These are phyloP conservation scores for Idaea dimidiata DNA, from an alignment of 2,888 invertebrate genomes.

Conservation along the genomic window DNA sequence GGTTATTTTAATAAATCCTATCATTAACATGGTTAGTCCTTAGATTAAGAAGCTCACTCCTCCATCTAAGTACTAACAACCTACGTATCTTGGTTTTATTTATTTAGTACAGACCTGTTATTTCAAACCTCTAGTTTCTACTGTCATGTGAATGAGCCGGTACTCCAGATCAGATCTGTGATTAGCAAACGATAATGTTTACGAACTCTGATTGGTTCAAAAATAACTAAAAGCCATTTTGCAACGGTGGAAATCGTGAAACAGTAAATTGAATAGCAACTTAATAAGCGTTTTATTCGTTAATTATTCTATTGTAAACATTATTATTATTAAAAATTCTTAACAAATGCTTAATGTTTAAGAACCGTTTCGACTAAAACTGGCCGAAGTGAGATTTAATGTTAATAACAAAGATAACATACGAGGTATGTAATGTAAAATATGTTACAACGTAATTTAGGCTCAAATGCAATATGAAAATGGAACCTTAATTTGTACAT, in stretches of 20 bases:
- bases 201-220: slow-evolving; percentile 22
- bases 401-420: slow-evolving; percentile 44
- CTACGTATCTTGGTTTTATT: background rate
- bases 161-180: background rate
- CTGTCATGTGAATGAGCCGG: slow-evolving; percentile 35
- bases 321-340: slow-evolving; percentile 43
- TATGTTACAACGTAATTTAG: slow-evolving; percentile 46
- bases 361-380: slow-evolving; percentile 58
- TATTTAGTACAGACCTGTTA: slow-evolving; percentile 14
- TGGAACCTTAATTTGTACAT: slow-evolving; percentile 65
- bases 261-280: slow-evolving; percentile 58
- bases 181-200: slow-evolving; percentile 18
- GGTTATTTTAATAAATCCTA: no score
- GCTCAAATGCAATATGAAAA: slow-evolving; percentile 48
- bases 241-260: slow-evolving; percentile 40
- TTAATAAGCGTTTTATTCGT: slow-evolving; percentile 63
- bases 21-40: no score
- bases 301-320: slow-evolving; percentile 64
- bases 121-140: slow-evolving; percentile 38
- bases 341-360: slow-evolving; percentile 53
- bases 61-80: background rate
- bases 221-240: slow-evolving; percentile 15
- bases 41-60: no score
- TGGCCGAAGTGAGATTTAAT: slow-evolving; percentile 54
- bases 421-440: slow-evolving; percentile 42